Conservation (phyloP, 2,113 vertebrate species). For the Hucho hucho region DNA sequence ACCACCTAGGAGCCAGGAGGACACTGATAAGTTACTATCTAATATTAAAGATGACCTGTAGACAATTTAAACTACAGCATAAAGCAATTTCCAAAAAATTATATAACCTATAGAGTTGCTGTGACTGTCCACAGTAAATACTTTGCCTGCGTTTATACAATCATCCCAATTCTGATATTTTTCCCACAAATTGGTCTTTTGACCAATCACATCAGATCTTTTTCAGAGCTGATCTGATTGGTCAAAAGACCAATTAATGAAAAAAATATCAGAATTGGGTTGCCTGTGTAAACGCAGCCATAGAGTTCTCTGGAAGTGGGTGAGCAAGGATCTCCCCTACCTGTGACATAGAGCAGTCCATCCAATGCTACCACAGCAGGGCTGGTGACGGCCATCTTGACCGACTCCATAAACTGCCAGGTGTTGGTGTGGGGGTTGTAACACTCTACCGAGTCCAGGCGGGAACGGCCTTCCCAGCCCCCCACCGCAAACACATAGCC, state of each 20-base stretch:
- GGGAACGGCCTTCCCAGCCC: slow-evolving; percentile 78
- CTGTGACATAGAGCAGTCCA: slow-evolving; percentile 79
- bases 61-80: no score
- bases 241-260: no score
- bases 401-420: slow-evolving; percentile 77
- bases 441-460: slow-evolving; percentile 77
- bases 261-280: no score
- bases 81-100: no score
- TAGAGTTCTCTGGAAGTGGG: no score
- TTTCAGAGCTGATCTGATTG: no score
- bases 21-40: not conserved
- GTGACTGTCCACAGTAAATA: not conserved
- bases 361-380: slow-evolving; percentile 78
- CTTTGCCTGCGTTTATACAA: not conserved
- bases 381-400: slow-evolving; percentile 80
- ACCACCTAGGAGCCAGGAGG: slow-evolving; percentile 59
- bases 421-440: slow-evolving; percentile 77
- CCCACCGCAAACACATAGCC: slow-evolving; percentile 80
- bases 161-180: no score
- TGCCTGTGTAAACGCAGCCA: no score
- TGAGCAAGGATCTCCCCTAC: slow-evolving; percentile 41
- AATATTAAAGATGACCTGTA: no score
- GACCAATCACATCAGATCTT: no score
- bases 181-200: no score
- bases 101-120: not conserved